Evolutionary conservation across 2,888 invertebrate species (phyloP), one percentile per base, ranked within the genome.

Genomic region (Auanema sp.): DNA sequence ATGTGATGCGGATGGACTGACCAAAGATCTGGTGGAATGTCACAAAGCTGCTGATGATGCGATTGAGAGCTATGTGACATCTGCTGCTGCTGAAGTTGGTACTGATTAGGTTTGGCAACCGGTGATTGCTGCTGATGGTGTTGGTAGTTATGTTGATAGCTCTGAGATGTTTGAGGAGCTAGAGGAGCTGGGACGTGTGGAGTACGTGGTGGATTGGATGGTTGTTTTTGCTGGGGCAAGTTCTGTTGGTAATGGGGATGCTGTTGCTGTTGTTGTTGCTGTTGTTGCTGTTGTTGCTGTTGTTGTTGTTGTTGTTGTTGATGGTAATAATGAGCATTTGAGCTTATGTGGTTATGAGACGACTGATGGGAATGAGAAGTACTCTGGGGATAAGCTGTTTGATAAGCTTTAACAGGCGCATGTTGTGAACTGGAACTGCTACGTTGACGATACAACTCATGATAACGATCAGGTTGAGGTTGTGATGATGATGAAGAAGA

Each of bases 1-100:
- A 23, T 8, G 52, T 5, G 4, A 52, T 16, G 57, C 5, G 8
- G 18, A 21, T 18, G 16, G 24, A 43, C 63, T 14, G 21, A 76
- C 76, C 76, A 76, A 10, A 76, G 63, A 64, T 76, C 76, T 12
- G 76, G 76, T 10, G 76, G 76, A 49, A 76, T 71, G 59, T 76
- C 72, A 43, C 76, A 76, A 21, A 57, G 51, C 40, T 70, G 67
- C 57, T 66, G 66, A 33, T 58, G 63, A 33, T 57, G 59, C n/a
- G 54, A 64, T 25, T 65, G 56, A 14, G 59, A 51, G n/a, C 14
- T n/a, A n/a, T 60, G 62, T 52, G 59, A 60, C 23, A 54, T 58
- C 23, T 55, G 64, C 49, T 57, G 60, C 44, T 65, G 47, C 47
- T 16, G 16, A 47, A 33, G 33, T 33, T 33, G 33, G 33, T 33